A percentile compares a stretch with the other conserved stretches of the same genome.
Conservation (phyloP, 1,140 invertebrate species). For the Lepidurus couesii region DNA sequence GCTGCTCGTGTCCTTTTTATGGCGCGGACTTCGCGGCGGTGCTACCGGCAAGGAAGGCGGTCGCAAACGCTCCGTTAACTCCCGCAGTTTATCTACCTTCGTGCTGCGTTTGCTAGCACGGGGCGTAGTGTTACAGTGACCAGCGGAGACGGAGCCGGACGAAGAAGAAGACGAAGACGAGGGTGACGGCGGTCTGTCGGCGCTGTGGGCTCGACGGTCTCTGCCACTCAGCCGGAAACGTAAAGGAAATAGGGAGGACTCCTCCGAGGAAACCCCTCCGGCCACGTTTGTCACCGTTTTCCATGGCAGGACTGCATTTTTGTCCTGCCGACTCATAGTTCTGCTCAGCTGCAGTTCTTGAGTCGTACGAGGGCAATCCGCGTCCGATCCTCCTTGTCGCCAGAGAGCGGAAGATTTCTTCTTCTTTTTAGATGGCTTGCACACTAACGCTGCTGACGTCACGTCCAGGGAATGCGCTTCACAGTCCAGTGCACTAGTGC, state of each 20-base stretch:
- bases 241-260: conserved; percentile 23
- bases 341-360: background rate
- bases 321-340: background rate
- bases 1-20: background rate
- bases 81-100: conserved; percentile 62
- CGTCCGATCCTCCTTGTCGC: background rate
- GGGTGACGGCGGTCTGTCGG: conserved; percentile 27
- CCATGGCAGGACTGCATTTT: background rate
- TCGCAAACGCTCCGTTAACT: conserved; percentile 65
- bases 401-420: background rate
- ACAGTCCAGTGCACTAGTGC: background rate
- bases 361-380: background rate
- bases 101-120: conserved; percentile 47
- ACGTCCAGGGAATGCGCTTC: conserved; percentile 12
- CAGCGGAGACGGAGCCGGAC: background rate
- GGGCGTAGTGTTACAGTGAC: conserved; percentile 3
- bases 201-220: conserved; percentile 33
- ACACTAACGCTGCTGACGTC: background rate
- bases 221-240: conserved; percentile 24
- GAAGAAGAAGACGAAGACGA: conserved; percentile 19
- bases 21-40: conserved; percentile 25
- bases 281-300: conserved; percentile 20
- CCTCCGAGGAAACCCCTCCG: background rate
- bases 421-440: background rate
- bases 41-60: conserved; percentile 30